These are phyloP conservation scores for Drosophila auraria DNA, from an alignment of 1,140 invertebrate genomes.

Conservation along the genomic window DNA sequence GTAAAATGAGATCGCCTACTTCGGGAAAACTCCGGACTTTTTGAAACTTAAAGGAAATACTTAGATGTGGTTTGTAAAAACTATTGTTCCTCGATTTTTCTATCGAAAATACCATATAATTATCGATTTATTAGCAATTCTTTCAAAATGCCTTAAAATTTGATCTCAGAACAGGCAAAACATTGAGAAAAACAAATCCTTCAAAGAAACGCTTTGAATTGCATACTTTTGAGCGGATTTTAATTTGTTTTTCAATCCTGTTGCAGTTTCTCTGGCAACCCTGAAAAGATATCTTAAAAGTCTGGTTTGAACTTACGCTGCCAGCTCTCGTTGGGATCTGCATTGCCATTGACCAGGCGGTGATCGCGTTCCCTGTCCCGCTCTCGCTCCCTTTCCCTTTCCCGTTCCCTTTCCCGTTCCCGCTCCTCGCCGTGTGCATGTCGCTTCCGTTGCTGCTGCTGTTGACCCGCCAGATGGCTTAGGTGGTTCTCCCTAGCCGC, in stretches of 20 bases:
- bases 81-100: not conserved
- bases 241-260: not conserved
- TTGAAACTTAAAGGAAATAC: too few species aligned
- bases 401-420: not conserved
- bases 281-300: too few species aligned
- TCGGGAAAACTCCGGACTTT: too few species aligned
- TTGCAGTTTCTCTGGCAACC: too few species aligned
- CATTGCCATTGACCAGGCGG: constrained; percentile 58
- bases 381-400: constrained; percentile 22
- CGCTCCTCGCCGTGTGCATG: constrained; percentile 48
- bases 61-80: too few species aligned
- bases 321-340: constrained; percentile 88
- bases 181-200: too few species aligned
- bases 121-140: not conserved
- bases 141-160: too few species aligned
- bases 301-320: constrained; percentile 80
- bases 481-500: constrained; percentile 56
- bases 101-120: not conserved
- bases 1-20: too few species aligned
- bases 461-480: constrained; percentile 36
- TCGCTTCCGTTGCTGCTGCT: constrained; percentile 55
- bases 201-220: not conserved
- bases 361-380: constrained; percentile 56
- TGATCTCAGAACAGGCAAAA: too few species aligned
- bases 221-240: not conserved